A percentile compares a stretch with the other conserved stretches of the same genome.
These are phyloP conservation scores for Lipophrys pholis DNA, from an alignment of 2,113 vertebrate genomes.

Conservation along the genomic window DNA sequence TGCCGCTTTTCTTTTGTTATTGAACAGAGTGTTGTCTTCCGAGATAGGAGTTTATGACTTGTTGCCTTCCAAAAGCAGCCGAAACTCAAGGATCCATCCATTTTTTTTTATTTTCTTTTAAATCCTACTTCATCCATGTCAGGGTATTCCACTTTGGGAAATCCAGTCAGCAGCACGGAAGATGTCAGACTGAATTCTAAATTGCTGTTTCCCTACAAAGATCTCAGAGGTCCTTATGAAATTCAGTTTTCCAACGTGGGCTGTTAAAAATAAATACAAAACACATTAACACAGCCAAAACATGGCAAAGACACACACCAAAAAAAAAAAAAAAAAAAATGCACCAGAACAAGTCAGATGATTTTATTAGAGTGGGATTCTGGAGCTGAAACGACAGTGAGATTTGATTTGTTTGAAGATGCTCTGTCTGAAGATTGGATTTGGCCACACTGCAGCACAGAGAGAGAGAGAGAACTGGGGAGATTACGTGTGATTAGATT, in stretches of 20 bases:
- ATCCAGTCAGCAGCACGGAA: too few relatives aligned
- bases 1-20: too few relatives aligned
- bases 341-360: neutral
- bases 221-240: neutral
- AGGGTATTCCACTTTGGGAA: too few relatives aligned
- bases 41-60: too few relatives aligned
- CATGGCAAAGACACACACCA: neutral
- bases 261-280: constrained; percentile 9
- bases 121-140: too few relatives aligned
- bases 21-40: too few relatives aligned
- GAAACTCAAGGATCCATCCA: too few relatives aligned
- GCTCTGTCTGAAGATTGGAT: constrained; percentile 50
- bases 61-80: too few relatives aligned
- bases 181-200: too few relatives aligned
- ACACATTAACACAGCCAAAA: constrained; percentile 7
- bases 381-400: constrained; percentile 31
- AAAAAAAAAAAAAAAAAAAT: neutral
- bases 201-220: too few relatives aligned
- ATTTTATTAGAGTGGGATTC: constrained; percentile 45
- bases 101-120: too few relatives aligned
- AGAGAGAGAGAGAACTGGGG: neutral
- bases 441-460: constrained; percentile 24
- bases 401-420: constrained; percentile 65
- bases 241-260: constrained; percentile 1
- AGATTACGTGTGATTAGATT: constrained; percentile 50